A percentile compares a stretch with the other conserved stretches of the same genome.
These are phyloP conservation scores for Malachius bipustulatus DNA, from an alignment of 2,888 invertebrate species.

Conservation along the genomic window DNA sequence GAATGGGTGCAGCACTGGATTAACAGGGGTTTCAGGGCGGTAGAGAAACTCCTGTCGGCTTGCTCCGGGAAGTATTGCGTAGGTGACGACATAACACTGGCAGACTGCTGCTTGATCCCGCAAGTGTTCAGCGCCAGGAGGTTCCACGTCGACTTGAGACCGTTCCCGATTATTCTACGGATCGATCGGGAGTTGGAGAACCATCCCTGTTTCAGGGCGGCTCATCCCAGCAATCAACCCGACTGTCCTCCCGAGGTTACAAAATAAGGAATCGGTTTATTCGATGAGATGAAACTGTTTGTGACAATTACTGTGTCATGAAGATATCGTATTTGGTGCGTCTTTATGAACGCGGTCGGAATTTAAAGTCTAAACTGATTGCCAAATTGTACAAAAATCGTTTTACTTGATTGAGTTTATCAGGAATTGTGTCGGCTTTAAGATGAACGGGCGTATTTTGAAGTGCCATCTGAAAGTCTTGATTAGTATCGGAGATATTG, in stretches of 20 bases:
- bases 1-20: conserved; percentile 95
- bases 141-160: conserved; percentile 83
- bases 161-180: conserved; percentile 79
- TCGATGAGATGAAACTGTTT: too few relatives aligned
- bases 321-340: too few relatives aligned
- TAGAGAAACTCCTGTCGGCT: conserved; percentile 73
- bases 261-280: conserved; percentile 49
- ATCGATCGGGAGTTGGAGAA: conserved; percentile 77
- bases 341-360: too few relatives aligned
- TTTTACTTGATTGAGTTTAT: too few relatives aligned
- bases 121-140: conserved; percentile 91
- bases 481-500: too few relatives aligned
- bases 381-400: too few relatives aligned
- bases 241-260: conserved; percentile 87
- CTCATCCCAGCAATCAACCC: conserved; percentile 85
- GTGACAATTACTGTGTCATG: too few relatives aligned
- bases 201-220: conserved; percentile 82
- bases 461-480: too few relatives aligned
- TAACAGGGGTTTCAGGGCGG: conserved; percentile 74
- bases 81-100: conserved; percentile 86
- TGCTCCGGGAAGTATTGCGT: conserved; percentile 87
- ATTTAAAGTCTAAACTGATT: too few relatives aligned
- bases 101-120: conserved; percentile 90
- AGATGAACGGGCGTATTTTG: too few relatives aligned
- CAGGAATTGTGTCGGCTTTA: too few relatives aligned